Percentiles rank a stretch among this genome's conserved stretches.
Evolutionary conservation across 2,888 invertebrate genomes (phyloP).

Genomic region (Amblyjoppa fuscipennis): DNA sequence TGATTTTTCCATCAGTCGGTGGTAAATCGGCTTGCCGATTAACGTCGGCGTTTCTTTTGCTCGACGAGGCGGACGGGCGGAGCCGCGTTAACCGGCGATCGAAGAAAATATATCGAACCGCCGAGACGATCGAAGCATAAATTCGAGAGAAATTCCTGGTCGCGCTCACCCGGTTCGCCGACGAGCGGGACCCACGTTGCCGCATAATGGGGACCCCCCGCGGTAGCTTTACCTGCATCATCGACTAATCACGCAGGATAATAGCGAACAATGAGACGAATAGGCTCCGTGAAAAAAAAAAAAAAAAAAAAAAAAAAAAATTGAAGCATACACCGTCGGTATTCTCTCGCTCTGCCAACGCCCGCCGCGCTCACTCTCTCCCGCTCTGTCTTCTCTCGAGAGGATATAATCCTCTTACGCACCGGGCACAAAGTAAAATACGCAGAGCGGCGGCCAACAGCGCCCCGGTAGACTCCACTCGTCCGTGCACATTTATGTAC

Average conservation of each 20-base stretch:
- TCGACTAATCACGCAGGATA: slow-evolving; percentile 85
- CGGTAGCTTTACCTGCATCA: slow-evolving; percentile 85
- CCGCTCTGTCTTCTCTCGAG: slow-evolving; percentile 59
- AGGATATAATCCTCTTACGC: slow-evolving; percentile 84
- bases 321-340: slow-evolving; percentile 83
- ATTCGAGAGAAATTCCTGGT: slow-evolving; percentile 28
- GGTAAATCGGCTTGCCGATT: slow-evolving; percentile 33
- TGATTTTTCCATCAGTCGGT: slow-evolving; percentile 30
- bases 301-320: slow-evolving; percentile 69
- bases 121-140: slow-evolving; percentile 30
- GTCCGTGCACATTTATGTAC: slow-evolving; percentile 62
- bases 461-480: slow-evolving; percentile 68
- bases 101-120: slow-evolving; percentile 24
- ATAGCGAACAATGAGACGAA: slow-evolving; percentile 81
- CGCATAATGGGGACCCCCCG: slow-evolving; percentile 83
- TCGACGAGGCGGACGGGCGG: slow-evolving; percentile 49
- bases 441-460: slow-evolving; percentile 64
- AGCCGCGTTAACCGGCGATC: slow-evolving; percentile 2
- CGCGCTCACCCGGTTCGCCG: slow-evolving; percentile 71
- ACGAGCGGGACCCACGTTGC: slow-evolving; percentile 72
- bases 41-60: slow-evolving; percentile 62
- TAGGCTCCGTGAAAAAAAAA: slow-evolving; percentile 79
- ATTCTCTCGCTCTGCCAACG: slow-evolving; percentile 62
- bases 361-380: slow-evolving; percentile 42
- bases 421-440: slow-evolving; percentile 84